phyloP scores from a whole-genome alignment of 1,140 invertebrate species.

The Papilio polytes region DNA sequence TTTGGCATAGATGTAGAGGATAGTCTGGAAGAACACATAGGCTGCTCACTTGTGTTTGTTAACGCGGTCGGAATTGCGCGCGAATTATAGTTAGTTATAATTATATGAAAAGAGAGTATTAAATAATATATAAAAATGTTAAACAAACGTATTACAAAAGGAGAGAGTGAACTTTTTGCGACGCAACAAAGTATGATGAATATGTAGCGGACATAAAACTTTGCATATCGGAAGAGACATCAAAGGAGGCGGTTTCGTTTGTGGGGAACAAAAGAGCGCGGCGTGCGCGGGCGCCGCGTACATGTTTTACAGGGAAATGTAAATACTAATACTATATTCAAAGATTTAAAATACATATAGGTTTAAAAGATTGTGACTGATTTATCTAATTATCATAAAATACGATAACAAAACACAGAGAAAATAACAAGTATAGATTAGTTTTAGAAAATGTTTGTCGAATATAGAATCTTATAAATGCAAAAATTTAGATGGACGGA shows the following conservation, averaged over 20 bases:
- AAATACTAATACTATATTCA: slow-evolving; percentile 47
- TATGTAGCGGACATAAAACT: slow-evolving; percentile 60
- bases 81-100: too few relatives aligned
- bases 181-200: slow-evolving; percentile 48
- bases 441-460: too few relatives aligned
- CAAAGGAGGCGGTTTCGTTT: slow-evolving; percentile 67
- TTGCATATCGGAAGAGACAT: slow-evolving; percentile 77
- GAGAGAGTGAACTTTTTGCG: slow-evolving; percentile 25
- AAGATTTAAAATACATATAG: too few relatives aligned
- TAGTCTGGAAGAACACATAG: too few relatives aligned
- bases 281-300: slow-evolving; percentile 54
- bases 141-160: not conserved
- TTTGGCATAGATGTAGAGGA: too few relatives aligned
- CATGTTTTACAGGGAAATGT: not conserved
- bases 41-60: too few relatives aligned
- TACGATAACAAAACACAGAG: too few relatives aligned
- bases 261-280: slow-evolving; percentile 30
- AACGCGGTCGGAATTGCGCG: too few relatives aligned
- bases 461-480: too few relatives aligned
- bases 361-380: not conserved
- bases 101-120: not conserved
- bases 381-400: not conserved
- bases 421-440: too few relatives aligned
- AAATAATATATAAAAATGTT: not conserved
- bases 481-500: too few relatives aligned